phyloP scores from a whole-genome alignment of 2,888 invertebrate species.

The Vanessa cardui region DNA sequence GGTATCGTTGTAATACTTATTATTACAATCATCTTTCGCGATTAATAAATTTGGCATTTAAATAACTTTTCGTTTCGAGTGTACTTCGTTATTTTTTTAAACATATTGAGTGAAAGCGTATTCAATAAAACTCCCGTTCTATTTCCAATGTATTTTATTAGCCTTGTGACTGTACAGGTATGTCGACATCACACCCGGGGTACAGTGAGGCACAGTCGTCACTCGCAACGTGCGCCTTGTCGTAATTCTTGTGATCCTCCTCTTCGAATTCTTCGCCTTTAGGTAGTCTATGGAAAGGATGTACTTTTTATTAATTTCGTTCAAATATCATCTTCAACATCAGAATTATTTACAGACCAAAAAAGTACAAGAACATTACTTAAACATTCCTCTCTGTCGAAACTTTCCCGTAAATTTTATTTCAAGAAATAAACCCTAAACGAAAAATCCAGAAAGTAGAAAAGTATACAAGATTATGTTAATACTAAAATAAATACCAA shows the following conservation, averaged over 20 bases:
- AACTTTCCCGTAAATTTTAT: not conserved
- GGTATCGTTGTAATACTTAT: no score
- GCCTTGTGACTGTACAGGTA: conserved; percentile 16
- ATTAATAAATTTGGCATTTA: no score
- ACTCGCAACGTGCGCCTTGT: conserved; percentile 64
- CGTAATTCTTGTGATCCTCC: conserved; percentile 74
- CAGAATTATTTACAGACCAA: not conserved
- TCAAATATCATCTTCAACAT: not conserved
- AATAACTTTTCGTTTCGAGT: not conserved
- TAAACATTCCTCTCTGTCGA: no score
- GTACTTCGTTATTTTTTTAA: not conserved
- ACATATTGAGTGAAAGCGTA: not conserved
- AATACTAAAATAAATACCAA: conserved; percentile 12
- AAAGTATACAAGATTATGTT: not conserved
- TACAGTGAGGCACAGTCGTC: conserved; percentile 69
- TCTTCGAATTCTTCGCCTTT: conserved; percentile 63
- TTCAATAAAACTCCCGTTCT: not conserved
- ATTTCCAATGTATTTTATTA: conserved; percentile 13
- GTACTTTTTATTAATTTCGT: not conserved
- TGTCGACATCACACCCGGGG: conserved; percentile 64
- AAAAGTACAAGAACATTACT: no score
- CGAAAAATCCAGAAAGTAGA: not conserved
- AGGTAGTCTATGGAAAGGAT: conserved; percentile 67
- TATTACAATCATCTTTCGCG: no score
- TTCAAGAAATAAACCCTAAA: not conserved